phyloP scores from a whole-genome alignment of 2,888 invertebrate genomes.

The Isoperla grammatica region DNA sequence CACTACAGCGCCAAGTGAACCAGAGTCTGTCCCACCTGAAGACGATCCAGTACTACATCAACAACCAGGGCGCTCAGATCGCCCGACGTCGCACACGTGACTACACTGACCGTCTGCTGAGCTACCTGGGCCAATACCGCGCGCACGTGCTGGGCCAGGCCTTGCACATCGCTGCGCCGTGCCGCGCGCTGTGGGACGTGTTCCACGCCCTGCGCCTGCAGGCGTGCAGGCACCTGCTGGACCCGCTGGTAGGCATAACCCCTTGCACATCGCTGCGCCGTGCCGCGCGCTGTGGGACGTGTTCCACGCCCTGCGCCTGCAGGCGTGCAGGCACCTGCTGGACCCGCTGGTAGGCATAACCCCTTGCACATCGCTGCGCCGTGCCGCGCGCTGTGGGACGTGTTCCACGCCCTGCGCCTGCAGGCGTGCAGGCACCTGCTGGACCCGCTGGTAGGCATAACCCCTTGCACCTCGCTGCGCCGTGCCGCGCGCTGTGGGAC shows the following conservation, averaged over 20 bases:
- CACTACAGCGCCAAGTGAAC: conserved; percentile 65
- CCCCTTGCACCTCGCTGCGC: too few species aligned
- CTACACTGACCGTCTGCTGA: conserved; percentile 54
- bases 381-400: too few species aligned
- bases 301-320: too few species aligned
- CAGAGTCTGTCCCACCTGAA: conserved; percentile 68
- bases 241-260: conserved; percentile 54
- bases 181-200: conserved; percentile 65
- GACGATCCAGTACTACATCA: conserved; percentile 70
- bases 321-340: too few species aligned
- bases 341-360: too few species aligned
- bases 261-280: background rate
- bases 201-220: conserved; percentile 58
- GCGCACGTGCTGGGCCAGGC: conserved; percentile 59
- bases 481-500: too few species aligned
- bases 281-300: too few species aligned
- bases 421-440: too few species aligned
- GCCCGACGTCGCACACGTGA: conserved; percentile 57
- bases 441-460: too few species aligned
- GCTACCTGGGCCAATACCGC: conserved; percentile 62
- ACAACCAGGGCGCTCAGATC: conserved; percentile 64
- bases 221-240: conserved; percentile 58
- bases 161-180: conserved; percentile 60
- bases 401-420: too few species aligned
- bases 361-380: too few species aligned